Evolutionary conservation across 2,113 vertebrate genomes (phyloP).

Genomic region (Brachyhypopomus occidentalis): DNA sequence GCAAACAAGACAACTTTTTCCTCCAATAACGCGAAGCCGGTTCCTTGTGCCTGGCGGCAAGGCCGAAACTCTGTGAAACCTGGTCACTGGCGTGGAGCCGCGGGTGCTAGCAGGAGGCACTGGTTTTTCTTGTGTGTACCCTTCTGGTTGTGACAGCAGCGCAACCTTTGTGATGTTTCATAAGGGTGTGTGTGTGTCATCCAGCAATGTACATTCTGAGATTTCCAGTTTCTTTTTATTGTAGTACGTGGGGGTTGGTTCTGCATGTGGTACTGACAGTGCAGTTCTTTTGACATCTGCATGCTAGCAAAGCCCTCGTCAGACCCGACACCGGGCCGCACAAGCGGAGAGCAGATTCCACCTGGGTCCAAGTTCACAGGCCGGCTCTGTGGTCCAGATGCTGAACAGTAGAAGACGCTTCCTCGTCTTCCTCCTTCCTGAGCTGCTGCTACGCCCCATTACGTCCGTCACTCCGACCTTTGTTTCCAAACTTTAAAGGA

Average conservation of each 20-base stretch:
- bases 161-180: not conserved
- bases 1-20: not conserved
- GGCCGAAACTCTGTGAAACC: not conserved
- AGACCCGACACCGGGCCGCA: not conserved
- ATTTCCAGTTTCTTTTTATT: not conserved
- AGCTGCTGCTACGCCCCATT: too few species aligned
- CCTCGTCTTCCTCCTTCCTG: too few species aligned
- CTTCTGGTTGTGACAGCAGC: not conserved
- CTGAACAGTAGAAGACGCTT: not conserved
- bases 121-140: too few species aligned
- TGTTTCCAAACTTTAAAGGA: too few species aligned
- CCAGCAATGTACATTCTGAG: not conserved
- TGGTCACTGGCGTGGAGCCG: too few species aligned
- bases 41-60: not conserved
- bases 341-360: not conserved
- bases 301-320: not conserved
- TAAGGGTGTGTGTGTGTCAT: not conserved
- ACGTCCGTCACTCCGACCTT: too few species aligned
- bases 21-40: not conserved
- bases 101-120: too few species aligned
- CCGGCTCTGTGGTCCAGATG: constrained; percentile 3
- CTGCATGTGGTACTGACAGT: not conserved
- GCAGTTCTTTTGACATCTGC: not conserved
- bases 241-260: not conserved
- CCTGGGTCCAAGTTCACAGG: not conserved